Conservation (phyloP, 1,140 invertebrate genomes). For the Zophobas morio region DNA sequence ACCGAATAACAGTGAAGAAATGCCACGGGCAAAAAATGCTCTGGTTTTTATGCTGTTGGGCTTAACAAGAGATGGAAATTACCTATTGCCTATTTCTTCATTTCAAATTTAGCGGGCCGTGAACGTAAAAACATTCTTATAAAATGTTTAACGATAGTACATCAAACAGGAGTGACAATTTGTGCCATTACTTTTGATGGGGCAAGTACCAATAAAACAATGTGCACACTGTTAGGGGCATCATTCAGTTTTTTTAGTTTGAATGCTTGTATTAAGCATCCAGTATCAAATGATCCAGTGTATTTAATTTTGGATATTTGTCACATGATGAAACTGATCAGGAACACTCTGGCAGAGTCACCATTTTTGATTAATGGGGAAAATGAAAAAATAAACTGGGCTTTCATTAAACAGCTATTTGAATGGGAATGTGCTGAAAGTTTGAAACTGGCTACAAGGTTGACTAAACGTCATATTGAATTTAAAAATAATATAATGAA, state of each 20-base stretch:
- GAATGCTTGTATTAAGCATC: slow-evolving; percentile 46
- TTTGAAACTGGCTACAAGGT: slow-evolving; percentile 58
- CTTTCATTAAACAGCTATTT: slow-evolving; percentile 45
- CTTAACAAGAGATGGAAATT: slow-evolving; percentile 64
- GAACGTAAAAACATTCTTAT: slow-evolving; percentile 57
- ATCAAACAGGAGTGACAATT: slow-evolving; percentile 52
- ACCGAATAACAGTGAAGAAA: too few species aligned
- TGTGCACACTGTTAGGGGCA: slow-evolving; percentile 55
- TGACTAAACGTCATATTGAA: slow-evolving; percentile 57
- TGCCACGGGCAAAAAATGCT: too few species aligned
- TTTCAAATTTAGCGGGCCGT: slow-evolving; percentile 50
- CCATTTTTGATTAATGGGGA: slow-evolving; percentile 8
- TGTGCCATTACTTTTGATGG: slow-evolving; percentile 58
- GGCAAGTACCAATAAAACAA: slow-evolving; percentile 55
- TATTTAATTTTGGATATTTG: slow-evolving; percentile 48
- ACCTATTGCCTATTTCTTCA: slow-evolving; percentile 65
- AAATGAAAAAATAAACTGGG: slow-evolving; percentile 48
- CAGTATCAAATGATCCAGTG: slow-evolving; percentile 32
- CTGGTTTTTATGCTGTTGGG: slow-evolving; percentile 38
- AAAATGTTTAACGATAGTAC: slow-evolving; percentile 59
- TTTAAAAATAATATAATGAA: slow-evolving; percentile 62
- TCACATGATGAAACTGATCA: slow-evolving; percentile 54
- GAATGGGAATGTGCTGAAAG: slow-evolving; percentile 53
- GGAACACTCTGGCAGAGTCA: slow-evolving; percentile 50
- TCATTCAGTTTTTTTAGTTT: slow-evolving; percentile 56